phyloP scores from a whole-genome alignment of 2,113 vertebrate genomes.

The Pseudorectes ferrugineus region DNA sequence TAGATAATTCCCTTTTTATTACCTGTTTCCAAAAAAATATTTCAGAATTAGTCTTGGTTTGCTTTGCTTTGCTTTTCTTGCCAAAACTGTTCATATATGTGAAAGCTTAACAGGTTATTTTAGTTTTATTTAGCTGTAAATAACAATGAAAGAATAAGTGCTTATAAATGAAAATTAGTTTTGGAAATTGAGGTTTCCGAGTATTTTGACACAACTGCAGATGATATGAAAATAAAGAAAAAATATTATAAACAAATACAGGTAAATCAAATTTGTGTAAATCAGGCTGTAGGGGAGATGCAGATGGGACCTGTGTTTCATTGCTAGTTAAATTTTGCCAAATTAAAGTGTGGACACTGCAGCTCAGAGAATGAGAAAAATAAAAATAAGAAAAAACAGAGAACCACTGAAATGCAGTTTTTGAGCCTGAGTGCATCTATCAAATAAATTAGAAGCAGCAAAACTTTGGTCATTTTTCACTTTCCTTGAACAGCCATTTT shows the following conservation, averaged over 20 bases:
- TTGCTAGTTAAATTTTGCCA: background rate
- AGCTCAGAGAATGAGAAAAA: background rate
- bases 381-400: background rate
- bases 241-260: background rate
- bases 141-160: background rate
- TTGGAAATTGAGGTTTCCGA: background rate
- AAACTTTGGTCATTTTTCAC: background rate
- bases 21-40: background rate
- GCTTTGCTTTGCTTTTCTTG: background rate
- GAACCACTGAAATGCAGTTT: background rate
- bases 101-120: background rate
- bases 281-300: background rate
- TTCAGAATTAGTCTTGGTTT: background rate
- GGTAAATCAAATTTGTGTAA: background rate
- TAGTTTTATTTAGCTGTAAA: background rate
- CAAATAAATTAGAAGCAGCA: conserved; percentile 12
- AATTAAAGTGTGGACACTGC: background rate
- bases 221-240: background rate
- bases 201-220: background rate
- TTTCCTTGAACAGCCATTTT: background rate
- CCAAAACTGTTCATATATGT: background rate
- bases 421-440: background rate
- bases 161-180: background rate
- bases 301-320: background rate
- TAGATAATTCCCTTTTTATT: background rate